Conservation (phyloP, 2,113 vertebrate genomes). For the Pipa parva region DNA sequence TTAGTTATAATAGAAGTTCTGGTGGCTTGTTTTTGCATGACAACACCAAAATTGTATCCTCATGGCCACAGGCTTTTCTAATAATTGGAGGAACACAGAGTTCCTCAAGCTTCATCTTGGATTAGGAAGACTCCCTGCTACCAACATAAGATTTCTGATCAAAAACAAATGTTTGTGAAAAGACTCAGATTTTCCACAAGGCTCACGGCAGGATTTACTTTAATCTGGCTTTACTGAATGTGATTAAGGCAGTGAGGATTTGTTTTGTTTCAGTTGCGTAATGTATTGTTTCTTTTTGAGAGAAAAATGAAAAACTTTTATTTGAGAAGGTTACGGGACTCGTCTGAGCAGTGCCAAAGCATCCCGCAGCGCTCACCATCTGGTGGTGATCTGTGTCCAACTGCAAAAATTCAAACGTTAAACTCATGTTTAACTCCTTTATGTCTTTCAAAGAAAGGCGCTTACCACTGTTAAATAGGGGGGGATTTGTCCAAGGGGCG, state of each 20-base stretch:
- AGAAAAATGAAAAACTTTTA: not conserved
- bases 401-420: not conserved
- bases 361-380: not conserved
- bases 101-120: slow-evolving; percentile 45
- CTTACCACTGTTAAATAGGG: no score
- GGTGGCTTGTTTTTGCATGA: no score
- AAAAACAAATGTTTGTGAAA: slow-evolving; percentile 47
- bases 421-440: no score
- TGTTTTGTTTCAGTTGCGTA: not conserved
- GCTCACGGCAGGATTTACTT: slow-evolving; percentile 41
- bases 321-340: not conserved
- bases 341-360: not conserved
- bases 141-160: slow-evolving; percentile 44
- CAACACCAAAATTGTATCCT: no score
- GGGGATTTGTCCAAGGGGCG: no score
- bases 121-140: slow-evolving; percentile 52
- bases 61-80: not conserved
- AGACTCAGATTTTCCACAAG: slow-evolving; percentile 48
- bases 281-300: no score
- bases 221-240: not conserved
- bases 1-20: no score
- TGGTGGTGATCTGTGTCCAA: not conserved
- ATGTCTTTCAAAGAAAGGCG: no score
- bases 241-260: not conserved
- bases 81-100: slow-evolving; percentile 29